Percentiles rank a stretch among this genome's conserved stretches.
Evolutionary conservation across 2,113 vertebrate genomes (phyloP).

Genomic region (Xenotilapia caudafasciata): DNA sequence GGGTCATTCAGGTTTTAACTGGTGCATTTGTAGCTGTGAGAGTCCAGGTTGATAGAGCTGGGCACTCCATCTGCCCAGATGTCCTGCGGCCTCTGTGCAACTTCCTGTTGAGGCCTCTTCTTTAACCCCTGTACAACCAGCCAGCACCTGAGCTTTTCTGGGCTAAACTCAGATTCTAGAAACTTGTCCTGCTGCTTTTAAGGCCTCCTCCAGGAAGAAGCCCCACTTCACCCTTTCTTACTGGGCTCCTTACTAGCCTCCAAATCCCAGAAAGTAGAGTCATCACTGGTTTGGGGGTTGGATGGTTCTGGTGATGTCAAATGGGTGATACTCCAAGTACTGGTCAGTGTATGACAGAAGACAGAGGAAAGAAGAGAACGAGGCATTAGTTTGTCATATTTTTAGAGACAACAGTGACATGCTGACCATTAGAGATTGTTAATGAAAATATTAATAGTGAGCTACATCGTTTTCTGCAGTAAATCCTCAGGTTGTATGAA

Average conservation of each 20-base stretch:
- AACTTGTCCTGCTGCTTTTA: constrained; percentile 93
- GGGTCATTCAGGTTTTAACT: background rate
- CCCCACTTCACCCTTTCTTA: background rate
- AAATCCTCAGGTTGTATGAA: background rate
- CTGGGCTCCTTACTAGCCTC: constrained; percentile 73
- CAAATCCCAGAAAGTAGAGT: constrained; percentile 84
- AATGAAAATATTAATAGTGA: background rate
- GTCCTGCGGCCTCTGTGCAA: background rate
- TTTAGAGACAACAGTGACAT: background rate
- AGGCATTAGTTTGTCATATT: background rate
- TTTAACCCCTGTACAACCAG: background rate
- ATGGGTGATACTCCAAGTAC: constrained; percentile 90
- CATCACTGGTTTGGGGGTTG: constrained; percentile 93
- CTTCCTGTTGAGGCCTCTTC: background rate
- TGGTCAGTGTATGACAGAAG: constrained; percentile 83
- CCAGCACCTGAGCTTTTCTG: constrained; percentile 90
- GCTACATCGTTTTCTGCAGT: background rate
- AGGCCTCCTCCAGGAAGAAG: constrained; percentile 79
- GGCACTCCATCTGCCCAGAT: background rate
- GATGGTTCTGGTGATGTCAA: constrained; percentile 83
- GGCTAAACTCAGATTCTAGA: constrained; percentile 96
- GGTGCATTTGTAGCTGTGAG: background rate
- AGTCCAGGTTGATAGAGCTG: background rate
- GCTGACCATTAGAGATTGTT: background rate
- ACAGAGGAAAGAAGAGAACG: background rate